phyloP scores from a whole-genome alignment of 1,140 invertebrate genomes.

The Heliconius eleuchia region DNA sequence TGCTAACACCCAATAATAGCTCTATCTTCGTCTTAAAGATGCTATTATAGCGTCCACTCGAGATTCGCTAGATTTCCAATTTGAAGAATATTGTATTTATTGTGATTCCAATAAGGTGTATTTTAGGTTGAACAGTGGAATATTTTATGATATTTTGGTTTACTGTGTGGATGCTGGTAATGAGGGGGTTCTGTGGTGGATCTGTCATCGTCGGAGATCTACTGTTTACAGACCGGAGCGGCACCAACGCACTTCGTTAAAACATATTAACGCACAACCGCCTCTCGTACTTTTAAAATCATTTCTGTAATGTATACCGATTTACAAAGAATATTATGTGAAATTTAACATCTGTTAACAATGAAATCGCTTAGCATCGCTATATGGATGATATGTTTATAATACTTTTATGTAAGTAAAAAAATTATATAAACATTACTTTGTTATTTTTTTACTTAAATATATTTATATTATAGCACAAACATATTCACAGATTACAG shows the following conservation, averaged over 20 bases:
- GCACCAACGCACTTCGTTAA: conserved; percentile 56
- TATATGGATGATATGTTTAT: conserved; percentile 30
- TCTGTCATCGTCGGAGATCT: conserved; percentile 66
- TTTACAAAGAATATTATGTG: conserved; percentile 46
- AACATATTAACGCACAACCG: conserved; percentile 51
- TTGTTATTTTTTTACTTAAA: conserved; percentile 1
- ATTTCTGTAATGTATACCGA: conserved; percentile 42
- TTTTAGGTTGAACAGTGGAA: conserved; percentile 41
- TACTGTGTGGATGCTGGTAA: conserved; percentile 63
- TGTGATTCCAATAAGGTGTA: conserved; percentile 41
- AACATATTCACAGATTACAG: not conserved
- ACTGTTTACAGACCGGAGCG: conserved; percentile 61
- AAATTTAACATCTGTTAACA: conserved; percentile 41
- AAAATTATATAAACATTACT: conserved; percentile 28
- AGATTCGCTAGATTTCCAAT: conserved; percentile 46
- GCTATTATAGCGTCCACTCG: conserved; percentile 62
- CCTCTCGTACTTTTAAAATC: conserved; percentile 45
- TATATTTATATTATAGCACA: not conserved
- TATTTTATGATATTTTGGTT: conserved; percentile 72
- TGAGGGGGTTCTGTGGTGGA: conserved; percentile 66
- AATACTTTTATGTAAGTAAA: conserved; percentile 37
- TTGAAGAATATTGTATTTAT: conserved; percentile 26
- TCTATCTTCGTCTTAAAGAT: conserved; percentile 72
- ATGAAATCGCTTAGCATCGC: conserved; percentile 40
- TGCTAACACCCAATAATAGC: conserved; percentile 79